Conservation (phyloP, 2,888 invertebrate species). For the Dynastes tityus region DNA sequence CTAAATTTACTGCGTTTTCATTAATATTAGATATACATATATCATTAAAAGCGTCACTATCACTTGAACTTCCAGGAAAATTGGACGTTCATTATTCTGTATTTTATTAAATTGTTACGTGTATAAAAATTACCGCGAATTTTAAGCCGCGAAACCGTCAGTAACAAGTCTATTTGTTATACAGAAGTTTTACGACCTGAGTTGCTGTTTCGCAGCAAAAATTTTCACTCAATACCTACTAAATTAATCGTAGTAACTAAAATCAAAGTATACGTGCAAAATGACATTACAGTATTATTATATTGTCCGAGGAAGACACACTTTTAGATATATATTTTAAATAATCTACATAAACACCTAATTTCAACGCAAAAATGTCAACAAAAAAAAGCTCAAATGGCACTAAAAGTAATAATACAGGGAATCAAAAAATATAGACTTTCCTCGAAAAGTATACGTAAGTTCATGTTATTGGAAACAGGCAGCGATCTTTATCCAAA, state of each 20-base stretch:
- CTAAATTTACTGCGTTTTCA: slow-evolving; percentile 40
- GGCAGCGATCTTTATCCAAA: too few relatives aligned
- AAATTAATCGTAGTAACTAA: slow-evolving; percentile 13
- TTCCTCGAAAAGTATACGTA: too few relatives aligned
- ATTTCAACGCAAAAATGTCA: background rate
- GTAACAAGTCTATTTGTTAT: slow-evolving; percentile 5
- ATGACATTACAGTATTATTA: slow-evolving; percentile 47
- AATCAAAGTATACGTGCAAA: slow-evolving; percentile 15
- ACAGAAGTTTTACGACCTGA: slow-evolving; percentile 17
- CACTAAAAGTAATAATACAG: too few relatives aligned
- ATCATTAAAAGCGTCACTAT: slow-evolving; percentile 44
- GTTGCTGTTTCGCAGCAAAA: background rate
- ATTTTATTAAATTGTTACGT: slow-evolving; percentile 10
- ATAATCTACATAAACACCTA: background rate
- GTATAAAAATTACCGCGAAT: background rate
- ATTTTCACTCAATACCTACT: background rate
- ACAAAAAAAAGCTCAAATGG: background rate
- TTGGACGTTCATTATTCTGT: slow-evolving; percentile 37
- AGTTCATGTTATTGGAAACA: too few relatives aligned
- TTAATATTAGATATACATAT: slow-evolving; percentile 23
- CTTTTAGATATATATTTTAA: slow-evolving; percentile 12
- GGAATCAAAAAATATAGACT: too few relatives aligned
- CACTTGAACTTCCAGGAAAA: slow-evolving; percentile 39
- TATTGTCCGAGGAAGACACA: slow-evolving; percentile 48
- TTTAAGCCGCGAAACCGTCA: background rate